Base-by-base conservation (phyloP, 2,797 vertebrate species). In the Darevskia nairensis region DNA sequence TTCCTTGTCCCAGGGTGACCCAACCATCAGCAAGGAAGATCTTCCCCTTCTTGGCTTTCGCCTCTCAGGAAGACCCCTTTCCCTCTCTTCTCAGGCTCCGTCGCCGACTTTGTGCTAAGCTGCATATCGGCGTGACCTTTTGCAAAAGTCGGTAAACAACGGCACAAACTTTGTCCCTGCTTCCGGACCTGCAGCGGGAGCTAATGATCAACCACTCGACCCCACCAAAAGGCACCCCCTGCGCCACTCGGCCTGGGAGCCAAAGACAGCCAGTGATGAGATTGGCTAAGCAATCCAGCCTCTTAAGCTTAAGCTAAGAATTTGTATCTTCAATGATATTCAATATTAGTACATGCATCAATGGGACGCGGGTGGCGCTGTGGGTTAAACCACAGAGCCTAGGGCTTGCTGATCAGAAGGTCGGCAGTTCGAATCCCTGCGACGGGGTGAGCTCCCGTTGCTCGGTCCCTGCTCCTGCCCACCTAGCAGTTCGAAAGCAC, bases 171-270 rank as follows among this genome's bases (percentile, higher is more conserved):
- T 81, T 87, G 82, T 13, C 77, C 89, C 77, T 35, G 32, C 71
- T 84, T 85, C 35, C 19, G 71, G 39, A 59, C 29, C 77, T 15
- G 17, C 35, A 27, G 39, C 69, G 21, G 41, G 19, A 29, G 89
- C 83, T 90, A 88, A 90, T 90, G 76, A 90, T 90, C 72, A 85
- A 90, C 86, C 72, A 29, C 17, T 23, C 6, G 21, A 19, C 72
- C 66, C 17, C 29, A 23, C 21, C 3, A 44, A 6, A 79, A 4
- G 23, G 7, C 27, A 23, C 25, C 72, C 59, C 0, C 9, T 41
- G 13, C n/a, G 3, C 11, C 59, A 44, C 8, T 5, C 29, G 78
- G 76, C 35, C 27, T 5, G 21, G 41, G 27, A 66, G n/a, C 23
- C 84, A 32, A 25, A 25, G 61, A 7, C 25, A 55, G 50, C 6